A percentile compares a stretch with the other conserved stretches of the same genome.
These are phyloP conservation scores for Olivierus martensii DNA, from an alignment of 1,140 invertebrate species.

Conservation along the genomic window DNA sequence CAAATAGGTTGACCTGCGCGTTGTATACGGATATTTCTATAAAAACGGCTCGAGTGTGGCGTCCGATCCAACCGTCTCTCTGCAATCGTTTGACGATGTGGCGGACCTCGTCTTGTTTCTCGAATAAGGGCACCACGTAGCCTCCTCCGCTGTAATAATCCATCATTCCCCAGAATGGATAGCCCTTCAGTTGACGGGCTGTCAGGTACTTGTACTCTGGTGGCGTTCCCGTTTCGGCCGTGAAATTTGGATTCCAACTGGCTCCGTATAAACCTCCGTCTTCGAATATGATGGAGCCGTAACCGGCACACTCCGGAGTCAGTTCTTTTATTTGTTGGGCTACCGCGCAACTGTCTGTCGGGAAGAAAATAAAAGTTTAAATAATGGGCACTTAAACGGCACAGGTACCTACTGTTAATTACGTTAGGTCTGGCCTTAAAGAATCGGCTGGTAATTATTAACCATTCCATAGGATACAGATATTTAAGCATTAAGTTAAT, in stretches of 20 bases:
- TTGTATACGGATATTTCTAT: conserved; percentile 42
- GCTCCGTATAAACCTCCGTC: conserved; percentile 18
- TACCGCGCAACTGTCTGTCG: conserved; percentile 25
- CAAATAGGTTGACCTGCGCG: conserved; percentile 37
- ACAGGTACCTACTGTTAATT: too few species aligned
- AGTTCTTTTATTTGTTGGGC: conserved; percentile 20
- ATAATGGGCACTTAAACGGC: too few species aligned
- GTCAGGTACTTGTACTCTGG: conserved; percentile 22
- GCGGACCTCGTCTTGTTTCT: conserved; percentile 18
- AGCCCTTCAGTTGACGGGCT: conserved; percentile 27
- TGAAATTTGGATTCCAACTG: conserved; percentile 3
- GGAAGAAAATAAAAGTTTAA: background rate
- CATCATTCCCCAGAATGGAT: conserved; percentile 31
- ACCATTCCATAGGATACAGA: too few species aligned
- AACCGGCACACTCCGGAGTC: conserved; percentile 26
- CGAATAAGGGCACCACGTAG: conserved; percentile 33
- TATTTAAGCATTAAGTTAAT: too few species aligned
- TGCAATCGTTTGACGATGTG: conserved; percentile 27
- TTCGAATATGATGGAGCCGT: conserved; percentile 24
- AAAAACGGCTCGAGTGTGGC: conserved; percentile 38
- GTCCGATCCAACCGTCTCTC: conserved; percentile 36
- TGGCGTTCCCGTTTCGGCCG: conserved; percentile 4
- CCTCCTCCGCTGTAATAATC: conserved; percentile 38
- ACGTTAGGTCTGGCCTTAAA: too few species aligned
- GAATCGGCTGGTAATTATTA: too few species aligned